Evolutionary conservation across 1,140 invertebrate genomes (phyloP).

Genomic region (Cyclina sinensis): DNA sequence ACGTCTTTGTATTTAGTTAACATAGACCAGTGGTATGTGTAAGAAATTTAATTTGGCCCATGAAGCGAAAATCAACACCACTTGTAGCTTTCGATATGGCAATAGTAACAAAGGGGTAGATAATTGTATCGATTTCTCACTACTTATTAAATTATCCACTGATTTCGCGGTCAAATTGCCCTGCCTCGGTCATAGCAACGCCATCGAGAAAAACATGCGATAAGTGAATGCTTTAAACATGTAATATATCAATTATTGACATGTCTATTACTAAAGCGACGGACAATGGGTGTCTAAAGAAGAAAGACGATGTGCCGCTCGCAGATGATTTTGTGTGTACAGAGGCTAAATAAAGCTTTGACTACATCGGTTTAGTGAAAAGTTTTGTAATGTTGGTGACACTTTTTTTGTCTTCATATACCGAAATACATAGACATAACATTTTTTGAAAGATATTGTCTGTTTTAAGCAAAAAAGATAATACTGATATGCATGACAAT

Average conservation of each 20-base stretch:
- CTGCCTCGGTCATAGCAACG: neutral
- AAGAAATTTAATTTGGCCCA: neutral
- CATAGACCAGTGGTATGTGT: too few species aligned
- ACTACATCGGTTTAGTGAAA: neutral
- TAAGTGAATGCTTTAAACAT: slow-evolving; percentile 30
- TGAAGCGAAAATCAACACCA: neutral
- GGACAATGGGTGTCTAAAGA: slow-evolving; percentile 34
- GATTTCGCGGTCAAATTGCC: slow-evolving; percentile 10
- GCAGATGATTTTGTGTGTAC: neutral
- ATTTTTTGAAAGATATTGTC: neutral
- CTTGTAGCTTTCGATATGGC: neutral
- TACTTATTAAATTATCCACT: slow-evolving; percentile 30
- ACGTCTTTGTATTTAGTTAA: too few species aligned
- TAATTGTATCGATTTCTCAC: slow-evolving; percentile 17
- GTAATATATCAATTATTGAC: slow-evolving; percentile 41
- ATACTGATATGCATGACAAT: too few species aligned
- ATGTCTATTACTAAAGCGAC: neutral
- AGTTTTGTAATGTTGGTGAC: neutral
- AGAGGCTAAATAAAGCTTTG: neutral
- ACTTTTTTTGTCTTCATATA: neutral
- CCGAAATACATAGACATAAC: neutral
- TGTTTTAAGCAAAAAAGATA: neutral
- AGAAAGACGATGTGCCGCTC: neutral
- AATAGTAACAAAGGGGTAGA: neutral
- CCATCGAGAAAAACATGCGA: slow-evolving; percentile 8